A percentile compares a stretch with the other conserved stretches of the same genome.
Conservation (phyloP, 2,113 vertebrate species). For the Callithrix jacchus region DNA sequence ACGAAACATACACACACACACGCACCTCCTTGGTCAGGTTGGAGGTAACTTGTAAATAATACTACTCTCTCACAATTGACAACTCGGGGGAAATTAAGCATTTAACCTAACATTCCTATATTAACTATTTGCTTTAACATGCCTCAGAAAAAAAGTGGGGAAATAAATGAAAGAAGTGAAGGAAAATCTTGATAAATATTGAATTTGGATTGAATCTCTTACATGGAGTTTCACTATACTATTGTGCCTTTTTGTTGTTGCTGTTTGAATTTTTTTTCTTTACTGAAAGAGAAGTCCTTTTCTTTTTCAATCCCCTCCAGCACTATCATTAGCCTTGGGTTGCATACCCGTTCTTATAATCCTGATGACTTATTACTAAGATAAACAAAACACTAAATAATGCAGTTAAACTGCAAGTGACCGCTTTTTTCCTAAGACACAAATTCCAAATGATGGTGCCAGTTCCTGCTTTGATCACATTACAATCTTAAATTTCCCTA, state of each 20-base stretch:
- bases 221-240: not conserved
- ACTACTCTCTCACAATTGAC: not conserved
- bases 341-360: constrained; percentile 20
- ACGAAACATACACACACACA: not conserved
- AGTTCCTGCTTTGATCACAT: not conserved
- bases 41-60: not conserved
- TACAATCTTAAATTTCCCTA: not conserved
- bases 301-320: not conserved
- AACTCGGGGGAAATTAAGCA: not conserved
- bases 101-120: not conserved
- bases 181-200: not conserved
- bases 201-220: not conserved
- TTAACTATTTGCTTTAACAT: not conserved
- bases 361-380: constrained; percentile 44
- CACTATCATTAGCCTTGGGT: not conserved
- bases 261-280: not conserved
- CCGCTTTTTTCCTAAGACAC: not conserved
- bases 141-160: not conserved
- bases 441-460: constrained; percentile 3
- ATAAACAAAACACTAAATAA: constrained; percentile 51
- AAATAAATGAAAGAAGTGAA: not conserved
- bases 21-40: not conserved
- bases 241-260: not conserved
- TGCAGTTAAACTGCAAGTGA: not conserved
- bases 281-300: not conserved